Conservation (phyloP, 2,113 vertebrate genomes). For the Xenus cinereus region DNA sequence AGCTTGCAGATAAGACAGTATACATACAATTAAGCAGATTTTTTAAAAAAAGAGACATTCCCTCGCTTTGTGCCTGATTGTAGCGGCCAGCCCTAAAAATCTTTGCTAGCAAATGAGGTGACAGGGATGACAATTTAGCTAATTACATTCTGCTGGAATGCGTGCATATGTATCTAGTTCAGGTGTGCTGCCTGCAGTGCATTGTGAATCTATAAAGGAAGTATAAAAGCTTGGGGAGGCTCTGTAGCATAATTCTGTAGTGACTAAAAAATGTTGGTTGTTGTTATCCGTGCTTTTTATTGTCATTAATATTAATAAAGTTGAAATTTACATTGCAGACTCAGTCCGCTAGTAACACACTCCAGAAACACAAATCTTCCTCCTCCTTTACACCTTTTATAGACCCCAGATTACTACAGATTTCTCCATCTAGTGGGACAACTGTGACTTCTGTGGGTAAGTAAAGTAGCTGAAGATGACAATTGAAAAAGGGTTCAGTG, state of each 20-base stretch:
- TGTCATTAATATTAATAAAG: slow-evolving; percentile 76
- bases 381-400: slow-evolving; percentile 99
- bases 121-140: background rate
- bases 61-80: background rate
- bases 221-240: background rate
- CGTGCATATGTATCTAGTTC: background rate
- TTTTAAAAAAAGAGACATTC: background rate
- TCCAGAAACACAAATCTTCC: slow-evolving; percentile 99
- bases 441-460: slow-evolving; percentile 95
- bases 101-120: background rate
- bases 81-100: background rate
- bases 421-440: slow-evolving; percentile 95
- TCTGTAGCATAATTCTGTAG: slow-evolving; percentile 14
- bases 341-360: slow-evolving; percentile 96
- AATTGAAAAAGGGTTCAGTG: slow-evolving; percentile 8
- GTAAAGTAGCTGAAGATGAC: slow-evolving; percentile 56
- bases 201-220: background rate
- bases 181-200: background rate
- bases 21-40: background rate
- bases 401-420: slow-evolving; percentile 97
- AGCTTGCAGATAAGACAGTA: background rate
- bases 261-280: slow-evolving; percentile 53
- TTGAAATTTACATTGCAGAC: slow-evolving; percentile 87
- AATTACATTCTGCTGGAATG: background rate
- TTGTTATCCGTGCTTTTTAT: slow-evolving; percentile 55